Evolutionary conservation across 2,113 vertebrate genomes (phyloP), one percentile per base, ranked within the genome.

Genomic region (Pseudolaguvia tuberculata): DNA sequence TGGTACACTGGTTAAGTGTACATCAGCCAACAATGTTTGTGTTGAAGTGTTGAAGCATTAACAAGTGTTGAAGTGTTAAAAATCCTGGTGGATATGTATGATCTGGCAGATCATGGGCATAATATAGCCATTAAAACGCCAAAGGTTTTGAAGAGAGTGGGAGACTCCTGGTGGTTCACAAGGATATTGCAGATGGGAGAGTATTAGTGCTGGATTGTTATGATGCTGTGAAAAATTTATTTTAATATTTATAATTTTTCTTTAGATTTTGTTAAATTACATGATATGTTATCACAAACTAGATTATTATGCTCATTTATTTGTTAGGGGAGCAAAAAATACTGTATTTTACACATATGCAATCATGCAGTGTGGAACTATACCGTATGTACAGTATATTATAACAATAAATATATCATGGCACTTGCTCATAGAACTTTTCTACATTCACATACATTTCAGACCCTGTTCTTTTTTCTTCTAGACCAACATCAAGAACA

Each of bases 141-240:
- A 27, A 45, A 50, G 21, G 18, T 17, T 73, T 73, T 12, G 53
- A 10, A 63, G 50, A 15, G 15, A 39, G 23, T 42, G 50, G 31
- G 72, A 65, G 72, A 55, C 72, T 25, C 72, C 72, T 74, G 21
- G 72, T 74, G 72, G 61, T 29, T 66, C 10, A 11, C 1, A 3
- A 45, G n/a, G 51, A 47, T 66, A 66, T 14, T 66, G 35, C 72
- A 66, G 31, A 55, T 47, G 2, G 52, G 47, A 17, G 57, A 52
- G 12, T 31, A 21, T 65, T 42, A 1, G 10, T 51, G 0, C 13
- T 21, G 7, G 5, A 35, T 51, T 35, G 25, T 58, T 29, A 5
- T 21, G 48, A 48, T 27, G 47, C 2, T 12, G 17, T 67, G 23
- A 29, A 67, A 27, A 27, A 5, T 27, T 35, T 10, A 63, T 9